Base-by-base conservation (phyloP, 1,140 invertebrate species). In the Ganaspis sp. region DNA sequence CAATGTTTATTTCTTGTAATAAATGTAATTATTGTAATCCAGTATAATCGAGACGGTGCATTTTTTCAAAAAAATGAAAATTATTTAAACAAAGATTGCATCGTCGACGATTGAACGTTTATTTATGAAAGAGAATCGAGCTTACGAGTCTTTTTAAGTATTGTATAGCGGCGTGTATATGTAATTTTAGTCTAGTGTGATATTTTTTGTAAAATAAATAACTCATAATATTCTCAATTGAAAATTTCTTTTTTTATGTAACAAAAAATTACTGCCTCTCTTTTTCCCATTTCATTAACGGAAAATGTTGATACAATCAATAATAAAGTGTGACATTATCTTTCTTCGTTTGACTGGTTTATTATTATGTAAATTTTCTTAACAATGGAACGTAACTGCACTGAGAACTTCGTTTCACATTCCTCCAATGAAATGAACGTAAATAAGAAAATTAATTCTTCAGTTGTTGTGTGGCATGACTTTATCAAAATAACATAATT, bases 121-220 rank as follows among this genome's bases (percentile, higher is more conserved):
- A 81, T 81, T 82, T 81, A 85, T 82, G 42, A 70, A 73, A 34
- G 9, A 40, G 54, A 76, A 64, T 78, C 54, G 64, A 77, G n/a
- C 37, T 73, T 12, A 26, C 23, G 75, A 37, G 8, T 76, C 75
- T 69, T 79, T 79, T 81, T 82, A 69, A 78, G 83, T 83, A 81
- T 80, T 83, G 81, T 83, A 83, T 81, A 80, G 78, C 75, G 77
- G 70, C 73, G 76, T 84, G 80, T 79, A 76, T 80, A 83, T 80
- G 76, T 84, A 82, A 82, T 40, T 74, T 83, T 77, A 79, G 76
- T 53, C 79, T 86, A 87, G 84, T 80, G 80, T 81, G 83, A 84
- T 85, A 82, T 81, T 79, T 87, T 87, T 87, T 88, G 83, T 86
- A 88, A 74, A 86, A 88, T 88, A 88, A 87, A 88, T 58, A 21